Conservation (phyloP, 2,888 invertebrate species). For the Dilophus febrilis region DNA sequence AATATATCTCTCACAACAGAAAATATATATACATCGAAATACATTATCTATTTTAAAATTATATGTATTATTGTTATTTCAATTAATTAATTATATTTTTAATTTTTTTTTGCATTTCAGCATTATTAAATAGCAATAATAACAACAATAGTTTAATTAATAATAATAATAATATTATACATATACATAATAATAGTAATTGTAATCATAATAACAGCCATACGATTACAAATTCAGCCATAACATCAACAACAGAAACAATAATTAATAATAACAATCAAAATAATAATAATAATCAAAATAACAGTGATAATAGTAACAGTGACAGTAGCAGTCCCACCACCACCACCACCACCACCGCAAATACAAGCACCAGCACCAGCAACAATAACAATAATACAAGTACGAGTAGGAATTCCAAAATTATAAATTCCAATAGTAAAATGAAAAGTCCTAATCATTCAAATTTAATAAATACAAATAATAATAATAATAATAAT, state of each 20-base stretch:
- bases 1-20: too few species aligned
- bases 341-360: conserved; percentile 1
- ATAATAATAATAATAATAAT: neutral
- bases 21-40: too few species aligned
- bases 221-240: neutral
- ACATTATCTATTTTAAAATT: too few species aligned
- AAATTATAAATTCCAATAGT: conserved; percentile 14
- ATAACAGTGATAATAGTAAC: too few species aligned
- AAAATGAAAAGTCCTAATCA: neutral
- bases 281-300: conserved; percentile 7
- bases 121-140: conserved; percentile 15
- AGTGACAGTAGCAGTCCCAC: conserved; percentile 10
- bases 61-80: too few species aligned
- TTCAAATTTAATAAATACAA: too few species aligned
- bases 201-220: neutral
- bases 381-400: conserved; percentile 10
- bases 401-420: conserved; percentile 12
- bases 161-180: neutral
- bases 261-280: conserved; percentile 9
- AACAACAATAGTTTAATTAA: conserved; percentile 1
- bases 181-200: neutral
- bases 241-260: conserved; percentile 1
- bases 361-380: conserved; percentile 3
- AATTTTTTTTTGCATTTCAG: conserved; percentile 7
- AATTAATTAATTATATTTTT: too few species aligned